Conservation (phyloP, 2,888 invertebrate genomes). For the Odiellus spinosus region DNA sequence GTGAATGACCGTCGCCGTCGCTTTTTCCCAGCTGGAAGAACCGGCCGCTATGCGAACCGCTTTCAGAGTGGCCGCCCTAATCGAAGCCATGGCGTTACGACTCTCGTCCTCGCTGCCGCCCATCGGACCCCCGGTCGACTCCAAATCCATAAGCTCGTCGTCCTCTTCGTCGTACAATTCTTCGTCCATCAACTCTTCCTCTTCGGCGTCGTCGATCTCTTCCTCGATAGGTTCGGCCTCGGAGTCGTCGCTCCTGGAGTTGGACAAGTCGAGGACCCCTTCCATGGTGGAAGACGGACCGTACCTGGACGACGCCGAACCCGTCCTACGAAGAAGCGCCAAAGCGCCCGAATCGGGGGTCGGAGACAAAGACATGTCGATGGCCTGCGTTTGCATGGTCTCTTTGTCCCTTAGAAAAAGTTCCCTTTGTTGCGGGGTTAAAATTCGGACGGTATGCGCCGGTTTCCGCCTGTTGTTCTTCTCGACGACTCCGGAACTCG, state of each 20-base stretch:
- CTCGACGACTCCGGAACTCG: not conserved
- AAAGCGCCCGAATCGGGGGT: slow-evolving; percentile 6
- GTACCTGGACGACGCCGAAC: slow-evolving; percentile 6
- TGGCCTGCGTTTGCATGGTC: slow-evolving; percentile 20
- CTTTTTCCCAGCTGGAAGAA: too few relatives aligned
- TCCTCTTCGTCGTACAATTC: too few relatives aligned
- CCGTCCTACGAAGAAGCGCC: slow-evolving; percentile 8
- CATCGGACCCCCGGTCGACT: too few relatives aligned
- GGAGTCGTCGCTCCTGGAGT: slow-evolving; percentile 17
- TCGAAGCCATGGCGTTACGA: too few relatives aligned
- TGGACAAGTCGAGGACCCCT: slow-evolving; percentile 16
- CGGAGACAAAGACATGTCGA: slow-evolving; percentile 20
- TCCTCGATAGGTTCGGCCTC: slow-evolving; percentile 18
- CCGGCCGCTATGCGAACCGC: too few relatives aligned
- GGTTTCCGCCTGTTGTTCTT: slow-evolving; percentile 19
- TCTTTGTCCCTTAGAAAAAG: slow-evolving; percentile 17
- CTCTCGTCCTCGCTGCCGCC: too few relatives aligned
- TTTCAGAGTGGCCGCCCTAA: too few relatives aligned
- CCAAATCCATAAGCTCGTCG: too few relatives aligned
- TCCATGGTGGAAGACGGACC: slow-evolving; percentile 10
- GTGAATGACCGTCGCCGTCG: too few relatives aligned
- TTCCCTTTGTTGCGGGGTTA: slow-evolving; percentile 20
- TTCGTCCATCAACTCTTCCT: slow-evolving; percentile 2
- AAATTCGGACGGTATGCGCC: slow-evolving; percentile 19
- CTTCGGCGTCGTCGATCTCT: slow-evolving; percentile 11